These are phyloP conservation scores for Pachyramphus minor DNA, from an alignment of 2,113 vertebrate genomes.

Conservation along the genomic window DNA sequence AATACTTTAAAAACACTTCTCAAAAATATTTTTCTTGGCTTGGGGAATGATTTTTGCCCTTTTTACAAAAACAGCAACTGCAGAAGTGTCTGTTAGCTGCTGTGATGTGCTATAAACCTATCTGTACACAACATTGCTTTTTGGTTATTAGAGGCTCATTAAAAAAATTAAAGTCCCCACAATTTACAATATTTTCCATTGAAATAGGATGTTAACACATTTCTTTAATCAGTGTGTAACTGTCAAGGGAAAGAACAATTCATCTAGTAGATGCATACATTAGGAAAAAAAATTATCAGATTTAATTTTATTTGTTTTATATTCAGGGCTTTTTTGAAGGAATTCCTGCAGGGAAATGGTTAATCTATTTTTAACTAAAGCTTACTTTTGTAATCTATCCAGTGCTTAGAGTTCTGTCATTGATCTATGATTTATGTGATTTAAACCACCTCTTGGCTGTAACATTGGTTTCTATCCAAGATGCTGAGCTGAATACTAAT, in stretches of 20 bases:
- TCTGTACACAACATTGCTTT: not conserved
- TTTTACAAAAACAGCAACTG: not conserved
- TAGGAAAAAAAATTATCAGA: slow-evolving; percentile 62
- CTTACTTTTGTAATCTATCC: slow-evolving; percentile 86
- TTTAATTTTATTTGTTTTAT: slow-evolving; percentile 73
- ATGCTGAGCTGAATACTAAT: slow-evolving; percentile 88
- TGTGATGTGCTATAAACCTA: not conserved
- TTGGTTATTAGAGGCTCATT: slow-evolving; percentile 49
- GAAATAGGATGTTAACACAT: slow-evolving; percentile 61
- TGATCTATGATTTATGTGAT: slow-evolving; percentile 89
- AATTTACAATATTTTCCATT: slow-evolving; percentile 62
- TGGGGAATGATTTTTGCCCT: not conserved
- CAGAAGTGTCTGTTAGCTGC: not conserved
- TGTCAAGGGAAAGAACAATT: slow-evolving; percentile 63
- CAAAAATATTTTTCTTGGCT: not conserved
- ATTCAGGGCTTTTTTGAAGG: slow-evolving; percentile 39
- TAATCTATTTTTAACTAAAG: slow-evolving; percentile 88
- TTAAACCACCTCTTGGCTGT: slow-evolving; percentile 83
- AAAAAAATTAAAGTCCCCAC: slow-evolving; percentile 56
- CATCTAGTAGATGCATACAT: slow-evolving; percentile 53
- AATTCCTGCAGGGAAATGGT: slow-evolving; percentile 77
- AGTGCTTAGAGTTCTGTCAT: slow-evolving; percentile 83
- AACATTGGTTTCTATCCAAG: slow-evolving; percentile 83
- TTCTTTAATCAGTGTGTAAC: slow-evolving; percentile 55
- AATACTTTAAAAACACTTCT: not conserved